Base-by-base conservation (phyloP, 2,888 invertebrate genomes). In the Panzeria rudis region DNA sequence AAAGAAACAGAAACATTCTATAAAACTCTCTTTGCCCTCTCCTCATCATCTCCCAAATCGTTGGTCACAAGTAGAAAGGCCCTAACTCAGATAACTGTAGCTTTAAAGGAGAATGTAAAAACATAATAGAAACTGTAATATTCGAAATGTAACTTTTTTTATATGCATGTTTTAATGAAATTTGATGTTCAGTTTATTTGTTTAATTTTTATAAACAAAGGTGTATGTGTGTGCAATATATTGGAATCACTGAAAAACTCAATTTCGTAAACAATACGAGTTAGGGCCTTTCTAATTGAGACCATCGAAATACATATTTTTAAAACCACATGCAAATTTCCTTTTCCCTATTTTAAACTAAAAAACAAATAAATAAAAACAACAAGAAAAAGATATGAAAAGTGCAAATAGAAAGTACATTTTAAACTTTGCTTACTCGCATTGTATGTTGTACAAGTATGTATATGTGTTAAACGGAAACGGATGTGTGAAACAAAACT, bases 401-500 rank as follows among this genome's bases (percentile, higher is more conserved):
- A 75, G 68, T 75, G 69, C 72, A 66, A 80, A 83, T 76, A 78
- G 20, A 73, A 68, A 73, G 61, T 69, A 78, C 62, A 69, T 54
- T 69, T 38, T 20, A 47, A 35, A 69, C 66, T 73, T 84, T 77
- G 35, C n/a, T 20, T 71, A 41, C 25, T 69, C 25, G 25, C 54
- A 38, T 56, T 76, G 32, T 52, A 17, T 62, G 35, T n/a, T 47
- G 17, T n/a, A n/a, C 47, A n/a, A 69, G 25, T 52, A 4, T 56
- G n/a, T 38, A 7, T 64, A 56, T 61, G 61, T 82, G 77, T 52
- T 15, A 59, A 82, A 82, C 86, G 87, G 87, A 87, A 87, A 86
- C 86, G 87, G 87, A 87, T 86, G 87, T 87, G 86, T 87, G 86
- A 86, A 87, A 86, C 83, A 80, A 82, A 87, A 87, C 80, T 84